These are phyloP conservation scores for Aphelinus certus DNA, from an alignment of 1,140 invertebrate species.

Conservation along the genomic window DNA sequence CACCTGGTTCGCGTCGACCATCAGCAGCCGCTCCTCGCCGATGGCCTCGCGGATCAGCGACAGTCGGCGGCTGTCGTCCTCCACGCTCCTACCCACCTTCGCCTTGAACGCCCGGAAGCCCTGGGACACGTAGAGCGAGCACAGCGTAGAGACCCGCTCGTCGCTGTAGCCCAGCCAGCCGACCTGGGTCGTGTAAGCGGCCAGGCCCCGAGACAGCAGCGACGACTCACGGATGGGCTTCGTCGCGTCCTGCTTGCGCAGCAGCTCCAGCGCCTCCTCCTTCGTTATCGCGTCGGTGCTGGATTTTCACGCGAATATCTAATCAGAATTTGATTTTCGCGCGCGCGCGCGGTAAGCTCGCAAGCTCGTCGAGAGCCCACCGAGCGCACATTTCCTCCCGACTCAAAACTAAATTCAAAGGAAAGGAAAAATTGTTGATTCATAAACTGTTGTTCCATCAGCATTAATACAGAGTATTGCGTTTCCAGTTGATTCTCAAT, in stretches of 20 bases:
- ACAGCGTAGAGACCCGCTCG: slow-evolving; percentile 74
- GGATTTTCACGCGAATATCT: slow-evolving; percentile 47
- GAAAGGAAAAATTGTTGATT: not conserved
- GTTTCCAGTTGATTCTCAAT: too few species aligned
- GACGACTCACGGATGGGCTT: slow-evolving; percentile 71
- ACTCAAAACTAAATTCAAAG: not conserved
- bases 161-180: slow-evolving; percentile 85
- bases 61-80: slow-evolving; percentile 80
- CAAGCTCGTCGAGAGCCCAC: too few species aligned
- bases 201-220: slow-evolving; percentile 74
- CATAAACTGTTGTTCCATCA: not conserved
- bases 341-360: too few species aligned
- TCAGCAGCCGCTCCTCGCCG: slow-evolving; percentile 77
- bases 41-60: slow-evolving; percentile 79
- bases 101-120: slow-evolving; percentile 89
- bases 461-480: too few species aligned
- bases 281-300: slow-evolving; percentile 84
- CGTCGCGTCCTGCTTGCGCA: slow-evolving; percentile 69
- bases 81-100: slow-evolving; percentile 86
- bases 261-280: slow-evolving; percentile 81
- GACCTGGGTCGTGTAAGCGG: slow-evolving; percentile 82
- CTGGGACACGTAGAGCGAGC: slow-evolving; percentile 75
- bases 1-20: slow-evolving; percentile 92
- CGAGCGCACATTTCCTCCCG: too few species aligned
- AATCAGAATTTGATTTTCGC: not conserved